A percentile compares a stretch with the other conserved stretches of the same genome.
Evolutionary conservation across 2,797 vertebrate genomes (phyloP).

Genomic region (Helostoma temminkii): DNA sequence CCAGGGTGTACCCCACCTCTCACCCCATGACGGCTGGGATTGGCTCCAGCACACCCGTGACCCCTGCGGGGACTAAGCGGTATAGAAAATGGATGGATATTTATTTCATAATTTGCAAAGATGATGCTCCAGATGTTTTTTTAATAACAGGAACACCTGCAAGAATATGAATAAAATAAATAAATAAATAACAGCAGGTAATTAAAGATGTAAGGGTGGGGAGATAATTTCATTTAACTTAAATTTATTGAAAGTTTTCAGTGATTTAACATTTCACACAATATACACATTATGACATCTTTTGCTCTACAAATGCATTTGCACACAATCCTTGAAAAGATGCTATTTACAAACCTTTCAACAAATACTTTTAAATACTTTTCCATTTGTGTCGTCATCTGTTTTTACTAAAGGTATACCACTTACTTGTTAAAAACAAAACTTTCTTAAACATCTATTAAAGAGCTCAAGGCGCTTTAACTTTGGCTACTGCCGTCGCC

Average conservation of each 20-base stretch:
- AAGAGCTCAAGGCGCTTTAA: slow-evolving; percentile 10
- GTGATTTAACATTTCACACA: background rate
- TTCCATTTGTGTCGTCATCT: background rate
- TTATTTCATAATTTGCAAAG: background rate
- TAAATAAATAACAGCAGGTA: background rate
- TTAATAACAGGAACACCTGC: background rate
- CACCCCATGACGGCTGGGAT: no score
- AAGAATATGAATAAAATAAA: no score
- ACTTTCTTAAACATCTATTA: background rate
- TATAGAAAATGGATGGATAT: no score
- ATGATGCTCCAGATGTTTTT: background rate
- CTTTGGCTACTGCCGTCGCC: slow-evolving; percentile 29
- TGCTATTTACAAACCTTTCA: background rate
- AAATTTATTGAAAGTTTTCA: background rate
- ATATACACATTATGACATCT: background rate
- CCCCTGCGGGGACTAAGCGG: no score
- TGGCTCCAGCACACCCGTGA: no score
- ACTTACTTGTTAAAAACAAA: slow-evolving; percentile 11
- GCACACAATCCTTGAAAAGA: background rate
- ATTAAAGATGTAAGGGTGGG: background rate
- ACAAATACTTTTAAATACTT: background rate
- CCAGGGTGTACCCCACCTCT: no score
- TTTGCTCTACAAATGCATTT: background rate
- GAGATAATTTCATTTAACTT: background rate
- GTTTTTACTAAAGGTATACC: slow-evolving; percentile 27